These are phyloP conservation scores for Ctenopoma multispine DNA, from an alignment of 2,797 vertebrate species.

Conservation along the genomic window DNA sequence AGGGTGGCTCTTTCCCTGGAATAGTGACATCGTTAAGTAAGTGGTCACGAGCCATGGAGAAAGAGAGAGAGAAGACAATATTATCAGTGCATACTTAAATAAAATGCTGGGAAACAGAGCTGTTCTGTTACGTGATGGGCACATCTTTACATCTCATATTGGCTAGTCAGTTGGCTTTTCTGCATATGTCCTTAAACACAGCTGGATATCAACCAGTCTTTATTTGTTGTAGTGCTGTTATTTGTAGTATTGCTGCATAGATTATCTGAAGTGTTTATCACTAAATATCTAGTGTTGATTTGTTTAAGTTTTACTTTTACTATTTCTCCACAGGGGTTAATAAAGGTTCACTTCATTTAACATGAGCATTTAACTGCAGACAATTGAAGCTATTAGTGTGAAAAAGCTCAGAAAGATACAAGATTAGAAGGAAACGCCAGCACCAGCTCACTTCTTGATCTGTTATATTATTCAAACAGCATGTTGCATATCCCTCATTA, in stretches of 20 bases:
- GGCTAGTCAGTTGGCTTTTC: too few relatives aligned
- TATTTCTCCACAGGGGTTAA: conserved; percentile 32
- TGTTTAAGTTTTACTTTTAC: conserved; percentile 12
- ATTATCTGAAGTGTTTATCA: neutral
- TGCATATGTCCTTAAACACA: too few relatives aligned
- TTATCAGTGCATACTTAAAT: neutral
- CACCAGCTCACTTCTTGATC: neutral
- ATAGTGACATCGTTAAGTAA: neutral
- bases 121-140: neutral
- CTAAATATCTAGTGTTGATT: neutral
- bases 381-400: conserved; percentile 25
- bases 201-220: neutral
- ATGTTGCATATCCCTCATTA: neutral
- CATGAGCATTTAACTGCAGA: conserved; percentile 26
- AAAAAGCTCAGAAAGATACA: conserved; percentile 17
- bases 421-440: neutral
- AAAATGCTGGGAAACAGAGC: neutral
- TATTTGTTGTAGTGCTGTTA: neutral
- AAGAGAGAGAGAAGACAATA: neutral
- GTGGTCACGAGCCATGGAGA: neutral
- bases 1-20: conserved; percentile 87
- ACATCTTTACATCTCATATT: neutral
- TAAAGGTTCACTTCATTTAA: conserved; percentile 36
- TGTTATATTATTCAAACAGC: conserved; percentile 12
- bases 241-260: too few relatives aligned